Conservation (phyloP, 2,797 vertebrate genomes). For the Taenioides sp. region DNA sequence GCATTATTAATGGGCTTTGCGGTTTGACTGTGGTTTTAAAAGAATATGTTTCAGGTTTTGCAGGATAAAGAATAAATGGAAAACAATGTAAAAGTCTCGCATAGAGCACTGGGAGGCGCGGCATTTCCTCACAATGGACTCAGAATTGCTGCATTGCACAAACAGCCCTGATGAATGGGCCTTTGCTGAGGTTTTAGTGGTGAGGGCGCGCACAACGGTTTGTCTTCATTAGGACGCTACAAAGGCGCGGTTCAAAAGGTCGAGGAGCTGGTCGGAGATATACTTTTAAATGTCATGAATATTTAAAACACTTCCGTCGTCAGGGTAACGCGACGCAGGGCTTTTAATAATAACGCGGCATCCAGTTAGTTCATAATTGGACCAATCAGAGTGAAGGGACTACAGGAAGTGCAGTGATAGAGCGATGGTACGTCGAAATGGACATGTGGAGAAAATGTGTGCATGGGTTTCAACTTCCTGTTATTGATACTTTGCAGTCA, state of each 20-base stretch:
- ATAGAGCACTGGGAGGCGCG: neutral
- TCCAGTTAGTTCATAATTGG: neutral
- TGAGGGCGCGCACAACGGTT: constrained; percentile 8
- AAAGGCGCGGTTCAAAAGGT: constrained; percentile 12
- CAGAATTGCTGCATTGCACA: constrained; percentile 18
- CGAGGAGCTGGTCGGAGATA: neutral
- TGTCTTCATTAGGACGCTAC: constrained; percentile 15
- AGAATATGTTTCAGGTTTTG: neutral
- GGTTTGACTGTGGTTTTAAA: neutral
- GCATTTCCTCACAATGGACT: neutral
- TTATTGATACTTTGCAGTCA: too few species aligned
- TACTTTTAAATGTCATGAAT: constrained; percentile 17
- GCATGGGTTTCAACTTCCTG: neutral
- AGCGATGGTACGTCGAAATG: neutral
- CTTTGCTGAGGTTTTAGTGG: constrained; percentile 10
- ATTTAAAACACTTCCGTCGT: neutral
- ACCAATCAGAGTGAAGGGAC: neutral
- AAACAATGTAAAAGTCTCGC: constrained; percentile 15
- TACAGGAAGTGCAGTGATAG: too few species aligned
- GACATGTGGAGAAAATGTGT: neutral
- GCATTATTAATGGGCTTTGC: constrained; percentile 7
- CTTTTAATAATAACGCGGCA: neutral
- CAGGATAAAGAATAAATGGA: constrained; percentile 10
- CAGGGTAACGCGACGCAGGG: neutral
- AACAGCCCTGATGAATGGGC: constrained; percentile 12